Base-by-base conservation (phyloP, 2,888 invertebrate species). In the Eudemis profundana region DNA sequence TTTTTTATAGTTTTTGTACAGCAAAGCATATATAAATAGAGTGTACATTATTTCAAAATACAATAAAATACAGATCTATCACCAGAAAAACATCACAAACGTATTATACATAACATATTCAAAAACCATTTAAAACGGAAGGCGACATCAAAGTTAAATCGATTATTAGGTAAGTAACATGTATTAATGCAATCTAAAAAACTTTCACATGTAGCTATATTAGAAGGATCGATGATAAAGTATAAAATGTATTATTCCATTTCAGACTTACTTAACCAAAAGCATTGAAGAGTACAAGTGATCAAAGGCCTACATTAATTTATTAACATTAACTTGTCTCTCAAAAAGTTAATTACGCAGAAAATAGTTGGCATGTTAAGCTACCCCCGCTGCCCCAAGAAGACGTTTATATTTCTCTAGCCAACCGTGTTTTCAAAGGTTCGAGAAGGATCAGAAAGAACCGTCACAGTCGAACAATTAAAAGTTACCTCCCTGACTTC, bases 381-480 rank as follows among this genome's bases (percentile, higher is more conserved):
- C 53, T 63, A 61, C 63, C 74, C 74, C 71, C 70, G 59, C 60
- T 57, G 56, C 50, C 62, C 53, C 56, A 59, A 21, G 64, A 68
- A 66, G 68, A 65, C 46, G 49, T 38, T 63, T 70, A 56, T 67
- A 36, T 53, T 64, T 65, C 70, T 61, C 64, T 72, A 71, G 49
- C 76, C 75, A 71, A 73, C 78, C 86, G 78, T 79, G 61, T 82
- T 76, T 70, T 84, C 86, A 86, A 86, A 87, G 82, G 75, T 72
- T 69, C 68, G 68, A 61, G 60, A 70, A 70, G 74, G 71, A 72
- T 71, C 69, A 70, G 70, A 65, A 46, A 67, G 68, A 63, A 42
- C 59, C 50, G 57, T 29, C 50, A 50, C 65, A 72, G 74, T 70
- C 70, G 71, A 69, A 75, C 87, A 87, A 88, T 88, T 87, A 87